A percentile compares a stretch with the other conserved stretches of the same genome.
phyloP scores from a whole-genome alignment of 1,140 invertebrate species.

The Drosophila miranda region DNA sequence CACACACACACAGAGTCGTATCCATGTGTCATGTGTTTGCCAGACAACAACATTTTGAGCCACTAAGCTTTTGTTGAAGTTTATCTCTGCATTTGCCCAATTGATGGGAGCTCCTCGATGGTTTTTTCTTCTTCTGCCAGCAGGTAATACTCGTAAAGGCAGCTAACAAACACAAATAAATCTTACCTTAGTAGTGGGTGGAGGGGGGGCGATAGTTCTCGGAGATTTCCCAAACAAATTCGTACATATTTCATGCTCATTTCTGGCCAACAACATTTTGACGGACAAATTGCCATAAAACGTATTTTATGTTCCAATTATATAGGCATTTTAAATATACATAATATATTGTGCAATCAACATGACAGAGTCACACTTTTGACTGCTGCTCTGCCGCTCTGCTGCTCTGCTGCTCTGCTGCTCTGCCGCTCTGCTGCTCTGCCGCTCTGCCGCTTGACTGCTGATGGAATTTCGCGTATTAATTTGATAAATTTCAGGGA shows the following conservation, averaged over 20 bases:
- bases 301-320: conserved; percentile 22
- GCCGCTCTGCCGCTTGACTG: no score
- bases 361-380: no score
- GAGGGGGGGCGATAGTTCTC: not conserved
- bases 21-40: conserved; percentile 66
- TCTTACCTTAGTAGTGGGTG: conserved; percentile 17
- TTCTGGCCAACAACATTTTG: conserved; percentile 31
- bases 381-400: no score
- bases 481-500: no score
- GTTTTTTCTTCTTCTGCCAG: conserved; percentile 36
- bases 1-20: conserved; percentile 9
- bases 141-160: conserved; percentile 44
- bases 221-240: conserved; percentile 21
- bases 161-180: conserved; percentile 52
- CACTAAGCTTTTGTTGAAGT: conserved; percentile 77
- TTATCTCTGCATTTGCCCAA: conserved; percentile 73
- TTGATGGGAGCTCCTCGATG: conserved; percentile 58
- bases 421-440: no score
- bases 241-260: conserved; percentile 50
- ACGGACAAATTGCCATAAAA: conserved; percentile 30
- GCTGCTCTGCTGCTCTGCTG: no score
- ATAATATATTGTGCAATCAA: conserved; percentile 2
- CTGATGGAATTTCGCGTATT: no score
- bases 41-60: conserved; percentile 73
- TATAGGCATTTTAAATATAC: conserved; percentile 23